These are phyloP conservation scores for Sebastes minor DNA, from an alignment of 2,797 vertebrate genomes.

Conservation along the genomic window DNA sequence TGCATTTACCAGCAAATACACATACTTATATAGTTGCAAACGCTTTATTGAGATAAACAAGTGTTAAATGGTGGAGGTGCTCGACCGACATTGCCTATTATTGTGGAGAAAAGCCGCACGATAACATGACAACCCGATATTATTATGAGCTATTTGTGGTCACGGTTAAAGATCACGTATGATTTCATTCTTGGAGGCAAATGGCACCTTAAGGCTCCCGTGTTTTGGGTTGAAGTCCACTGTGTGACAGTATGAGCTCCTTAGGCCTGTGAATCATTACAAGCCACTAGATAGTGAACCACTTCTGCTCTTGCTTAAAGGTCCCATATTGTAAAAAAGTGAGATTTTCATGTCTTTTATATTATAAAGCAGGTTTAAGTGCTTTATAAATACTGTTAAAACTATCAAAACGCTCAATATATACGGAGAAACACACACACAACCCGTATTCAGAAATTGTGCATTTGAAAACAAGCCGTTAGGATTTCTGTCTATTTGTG, in stretches of 20 bases:
- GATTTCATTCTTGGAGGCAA: background rate
- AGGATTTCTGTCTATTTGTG: too few relatives aligned
- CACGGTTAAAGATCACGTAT: background rate
- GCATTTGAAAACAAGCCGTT: too few relatives aligned
- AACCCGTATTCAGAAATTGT: too few relatives aligned
- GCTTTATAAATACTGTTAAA: too few relatives aligned
- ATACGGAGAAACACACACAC: too few relatives aligned
- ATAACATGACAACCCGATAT: constrained; percentile 7
- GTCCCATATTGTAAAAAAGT: too few relatives aligned
- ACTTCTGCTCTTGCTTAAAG: background rate
- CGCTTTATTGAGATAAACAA: background rate
- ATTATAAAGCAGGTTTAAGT: too few relatives aligned
- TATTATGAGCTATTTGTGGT: background rate
- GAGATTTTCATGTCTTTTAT: too few relatives aligned
- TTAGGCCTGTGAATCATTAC: constrained; percentile 24
- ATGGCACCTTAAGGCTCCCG: background rate
- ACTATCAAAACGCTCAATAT: too few relatives aligned
- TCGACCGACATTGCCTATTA: background rate
- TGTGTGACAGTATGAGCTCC: background rate
- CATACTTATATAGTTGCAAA: accelerated
- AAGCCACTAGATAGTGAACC: background rate
- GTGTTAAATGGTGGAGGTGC: too few relatives aligned
- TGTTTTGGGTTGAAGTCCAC: constrained; percentile 1
- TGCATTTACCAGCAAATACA: background rate
- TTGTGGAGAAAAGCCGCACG: background rate